Evolutionary conservation across 2,888 invertebrate species (phyloP), one percentile per base, ranked within the genome.

Genomic region (Thereva unica): DNA sequence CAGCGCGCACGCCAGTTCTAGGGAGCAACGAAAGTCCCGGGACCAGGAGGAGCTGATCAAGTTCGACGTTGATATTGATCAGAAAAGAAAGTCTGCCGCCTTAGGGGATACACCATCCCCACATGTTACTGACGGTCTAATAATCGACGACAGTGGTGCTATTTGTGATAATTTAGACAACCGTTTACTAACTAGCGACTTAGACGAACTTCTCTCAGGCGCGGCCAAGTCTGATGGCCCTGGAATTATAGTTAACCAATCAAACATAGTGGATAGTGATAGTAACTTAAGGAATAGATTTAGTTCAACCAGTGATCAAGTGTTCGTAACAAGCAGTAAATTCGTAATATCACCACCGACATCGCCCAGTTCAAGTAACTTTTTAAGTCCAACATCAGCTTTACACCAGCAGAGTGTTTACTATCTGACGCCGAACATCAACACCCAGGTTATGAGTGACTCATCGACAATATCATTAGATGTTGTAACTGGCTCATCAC

Each of bases 401-500:
- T 34, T 67, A 55, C 71, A 76, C 57, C 73, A 77, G 69, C 76
- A 80, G 69, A 78, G 78, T 70, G 81, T 80, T 38, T 80, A 79
- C 74, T 80, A 79, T 72, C 75, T 80, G 52, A 80, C 81, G 69
- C 80, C 80, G 64, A 74, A 59, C 6, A 42, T 65, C 10, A 55
- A 35, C 37, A 73, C 74, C 69, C 74, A 75, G 49, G 57, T 73
- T 9, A 49, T 74, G 50, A 81, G 80, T 71, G 80, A 80, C 71
- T 75, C 80, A 9, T 80, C 81, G 44, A 80, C 80, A 10, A 77
- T 80, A 64, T 81, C 80, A 8, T 71, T 80, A 71, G 81, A 80
- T 71, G 76, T 80, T 61, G 75, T 81, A 53, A 77, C 79, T 47
- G 72, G 76, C 57, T 71, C 79, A 67, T 74, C 78, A 52, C 71